phyloP scores from a whole-genome alignment of 2,797 vertebrate genomes.

The Pipistrellus pygmaeus region DNA sequence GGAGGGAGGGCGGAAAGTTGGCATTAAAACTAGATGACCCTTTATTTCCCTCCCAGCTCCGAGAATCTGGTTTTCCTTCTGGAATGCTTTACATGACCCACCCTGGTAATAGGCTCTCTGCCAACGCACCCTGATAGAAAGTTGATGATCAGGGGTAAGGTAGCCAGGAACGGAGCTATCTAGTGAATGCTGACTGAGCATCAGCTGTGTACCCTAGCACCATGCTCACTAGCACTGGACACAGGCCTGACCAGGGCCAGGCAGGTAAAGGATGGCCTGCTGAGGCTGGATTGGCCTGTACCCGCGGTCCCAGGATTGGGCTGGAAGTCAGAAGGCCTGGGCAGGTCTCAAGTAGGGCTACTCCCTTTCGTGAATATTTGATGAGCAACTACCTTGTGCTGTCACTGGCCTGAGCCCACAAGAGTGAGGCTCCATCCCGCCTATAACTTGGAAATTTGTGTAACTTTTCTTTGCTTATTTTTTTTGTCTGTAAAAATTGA shows the following conservation, averaged over 20 bases:
- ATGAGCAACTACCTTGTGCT: background rate
- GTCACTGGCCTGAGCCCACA: background rate
- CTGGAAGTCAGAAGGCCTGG: background rate
- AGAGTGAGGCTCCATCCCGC: background rate
- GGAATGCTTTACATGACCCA: background rate
- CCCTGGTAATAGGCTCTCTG: background rate
- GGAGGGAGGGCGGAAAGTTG: background rate
- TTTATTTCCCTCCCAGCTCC: background rate
- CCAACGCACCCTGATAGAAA: background rate
- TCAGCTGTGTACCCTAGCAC: background rate
- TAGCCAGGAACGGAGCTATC: background rate
- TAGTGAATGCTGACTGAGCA: background rate
- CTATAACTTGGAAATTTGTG: background rate
- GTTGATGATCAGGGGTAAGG: background rate
- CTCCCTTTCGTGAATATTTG: background rate
- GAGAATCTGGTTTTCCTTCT: background rate
- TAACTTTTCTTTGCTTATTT: constrained; percentile 13
- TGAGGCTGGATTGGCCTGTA: background rate
- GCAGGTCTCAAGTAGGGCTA: background rate
- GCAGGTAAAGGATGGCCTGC: background rate
- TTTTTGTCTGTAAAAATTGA: background rate
- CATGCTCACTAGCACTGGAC: accelerated
- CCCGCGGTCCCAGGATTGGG: accelerated
- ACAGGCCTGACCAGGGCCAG: background rate
- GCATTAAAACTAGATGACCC: background rate